Conservation (phyloP, 2,888 invertebrate genomes). For the Plutella xylostella region DNA sequence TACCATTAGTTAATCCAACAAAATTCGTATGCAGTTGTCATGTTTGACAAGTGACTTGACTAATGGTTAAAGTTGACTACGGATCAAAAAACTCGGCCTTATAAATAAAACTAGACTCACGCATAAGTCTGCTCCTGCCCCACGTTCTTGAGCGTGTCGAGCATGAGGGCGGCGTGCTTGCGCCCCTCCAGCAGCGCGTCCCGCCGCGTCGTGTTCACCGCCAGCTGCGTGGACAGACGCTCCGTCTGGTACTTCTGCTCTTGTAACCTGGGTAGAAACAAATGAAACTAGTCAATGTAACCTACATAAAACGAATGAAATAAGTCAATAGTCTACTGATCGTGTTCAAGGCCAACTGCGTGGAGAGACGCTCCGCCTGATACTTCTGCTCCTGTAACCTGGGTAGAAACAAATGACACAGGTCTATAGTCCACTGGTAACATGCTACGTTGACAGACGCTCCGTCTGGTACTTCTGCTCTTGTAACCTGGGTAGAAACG, state of each 20-base stretch:
- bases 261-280: conserved; percentile 41
- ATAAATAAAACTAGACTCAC: too few relatives aligned
- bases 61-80: too few relatives aligned
- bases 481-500: conserved; percentile 41
- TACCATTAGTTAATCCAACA: too few relatives aligned
- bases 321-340: too few relatives aligned
- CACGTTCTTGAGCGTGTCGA: conserved; percentile 60
- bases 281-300: too few relatives aligned
- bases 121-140: conserved; percentile 47
- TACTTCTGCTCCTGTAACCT: conserved; percentile 57
- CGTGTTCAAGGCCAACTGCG: conserved; percentile 50
- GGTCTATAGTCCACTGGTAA: too few relatives aligned
- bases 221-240: conserved; percentile 51
- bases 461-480: conserved; percentile 63
- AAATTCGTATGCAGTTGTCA: too few relatives aligned
- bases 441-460: conserved; percentile 51
- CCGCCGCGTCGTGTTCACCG: conserved; percentile 49
- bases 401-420: too few relatives aligned
- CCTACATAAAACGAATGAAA: too few relatives aligned
- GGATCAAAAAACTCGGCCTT: too few relatives aligned
- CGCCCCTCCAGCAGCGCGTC: conserved; percentile 58
- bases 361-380: conserved; percentile 56
- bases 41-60: too few relatives aligned
- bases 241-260: conserved; percentile 63
- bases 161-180: conserved; percentile 60